Evolutionary conservation across 2,113 vertebrate genomes (phyloP).

Genomic region (Lonchura striata): DNA sequence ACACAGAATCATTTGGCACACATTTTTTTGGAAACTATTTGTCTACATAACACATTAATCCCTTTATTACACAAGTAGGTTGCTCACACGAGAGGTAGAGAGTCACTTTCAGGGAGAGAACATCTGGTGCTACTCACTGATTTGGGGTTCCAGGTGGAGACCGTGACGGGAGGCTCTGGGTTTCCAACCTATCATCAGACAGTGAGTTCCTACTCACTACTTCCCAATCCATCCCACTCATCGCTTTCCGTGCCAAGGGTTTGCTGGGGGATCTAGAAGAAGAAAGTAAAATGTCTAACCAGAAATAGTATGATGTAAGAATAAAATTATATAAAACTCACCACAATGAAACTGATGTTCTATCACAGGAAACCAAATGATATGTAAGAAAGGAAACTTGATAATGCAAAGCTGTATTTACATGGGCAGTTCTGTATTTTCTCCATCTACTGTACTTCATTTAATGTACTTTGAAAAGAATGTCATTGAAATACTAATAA

Average conservation of each 20-base stretch:
- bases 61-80: not conserved
- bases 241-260: slow-evolving; percentile 87
- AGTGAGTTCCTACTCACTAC: slow-evolving; percentile 92
- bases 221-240: slow-evolving; percentile 92
- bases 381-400: not conserved
- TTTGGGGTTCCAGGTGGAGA: slow-evolving; percentile 95
- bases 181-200: slow-evolving; percentile 95
- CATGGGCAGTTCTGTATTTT: not conserved
- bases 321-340: not conserved
- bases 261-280: slow-evolving; percentile 92
- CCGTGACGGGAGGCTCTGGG: slow-evolving; percentile 94
- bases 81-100: not conserved
- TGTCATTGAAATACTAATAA: not conserved
- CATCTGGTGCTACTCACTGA: slow-evolving; percentile 82
- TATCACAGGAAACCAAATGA: not conserved
- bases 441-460: not conserved
- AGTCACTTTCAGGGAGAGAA: not conserved
- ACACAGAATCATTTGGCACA: not conserved
- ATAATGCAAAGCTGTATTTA: not conserved
- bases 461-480: not conserved
- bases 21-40: not conserved
- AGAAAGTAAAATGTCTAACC: not conserved
- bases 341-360: not conserved
- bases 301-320: not conserved
- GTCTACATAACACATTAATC: not conserved